Conservation (phyloP, 2,113 vertebrate genomes). For the Cranoglanis bouderius region DNA sequence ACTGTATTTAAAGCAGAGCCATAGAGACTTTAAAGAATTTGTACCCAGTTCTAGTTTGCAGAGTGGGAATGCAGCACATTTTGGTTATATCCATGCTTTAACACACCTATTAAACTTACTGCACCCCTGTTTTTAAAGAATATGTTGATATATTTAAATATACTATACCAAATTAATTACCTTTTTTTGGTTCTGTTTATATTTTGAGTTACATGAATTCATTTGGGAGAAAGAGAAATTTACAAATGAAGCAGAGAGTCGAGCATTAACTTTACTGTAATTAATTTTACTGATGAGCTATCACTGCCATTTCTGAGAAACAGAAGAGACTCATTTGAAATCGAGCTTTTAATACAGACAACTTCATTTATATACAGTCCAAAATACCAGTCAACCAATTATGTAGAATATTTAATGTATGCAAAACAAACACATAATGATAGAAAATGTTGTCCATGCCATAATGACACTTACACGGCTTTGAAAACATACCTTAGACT, state of each 20-base stretch:
- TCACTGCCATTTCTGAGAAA: not conserved
- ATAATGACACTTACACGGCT: slow-evolving; percentile 1
- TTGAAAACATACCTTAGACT: not conserved
- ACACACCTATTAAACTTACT: not conserved
- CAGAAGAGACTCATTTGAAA: slow-evolving; percentile 2
- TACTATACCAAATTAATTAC: not conserved
- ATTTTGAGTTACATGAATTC: not conserved
- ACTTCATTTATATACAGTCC: not conserved
- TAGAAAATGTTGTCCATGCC: slow-evolving; percentile 7
- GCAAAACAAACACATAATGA: slow-evolving; percentile 10
- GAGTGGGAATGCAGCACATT: not conserved
- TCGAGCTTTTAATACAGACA: slow-evolving; percentile 6
- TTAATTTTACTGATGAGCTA: not conserved
- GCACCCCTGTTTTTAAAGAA: not conserved
- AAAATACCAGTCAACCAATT: not conserved
- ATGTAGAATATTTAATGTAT: not conserved
- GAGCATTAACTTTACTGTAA: not conserved
- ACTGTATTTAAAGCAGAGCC: not conserved
- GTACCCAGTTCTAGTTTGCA: not conserved
- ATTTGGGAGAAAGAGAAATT: not conserved
- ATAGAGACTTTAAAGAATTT: not conserved
- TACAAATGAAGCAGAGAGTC: not conserved
- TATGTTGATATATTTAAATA: not conserved
- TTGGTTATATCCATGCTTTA: not conserved
- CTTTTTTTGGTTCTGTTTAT: not conserved